Evolutionary conservation across 1,140 invertebrate genomes (phyloP), one percentile per base, ranked within the genome.

Genomic region (Zaprionus africanus): DNA sequence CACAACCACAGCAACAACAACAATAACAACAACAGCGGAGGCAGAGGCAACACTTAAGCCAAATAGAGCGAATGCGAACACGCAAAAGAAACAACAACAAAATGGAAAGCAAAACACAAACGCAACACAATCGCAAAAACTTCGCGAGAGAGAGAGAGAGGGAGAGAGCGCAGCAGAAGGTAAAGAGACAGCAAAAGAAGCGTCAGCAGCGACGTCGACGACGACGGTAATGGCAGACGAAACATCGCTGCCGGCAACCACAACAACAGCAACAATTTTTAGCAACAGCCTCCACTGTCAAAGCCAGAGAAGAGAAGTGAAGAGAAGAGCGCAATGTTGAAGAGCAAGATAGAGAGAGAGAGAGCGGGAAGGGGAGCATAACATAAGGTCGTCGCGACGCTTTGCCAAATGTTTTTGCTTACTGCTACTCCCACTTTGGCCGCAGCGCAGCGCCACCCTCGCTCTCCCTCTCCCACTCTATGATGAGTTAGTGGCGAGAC

Each of bases 31-130:
- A n/a, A n/a, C n/a, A n/a, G n/a, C n/a, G n/a, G n/a, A n/a, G n/a
- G 41, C 41, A 66, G 28, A 67, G 49, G 56, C 60, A 49, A 71
- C 61, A 76, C 68, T 76, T 59, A 54, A 65, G 61, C 68, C 68
- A 76, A 76, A 71, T 76, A 71, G 74, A 76, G 74, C 73, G 68
- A 71, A 65, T 53, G 68, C 54, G 64, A 34, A 53, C 46, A 67
- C 53, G 60, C 61, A 46, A 22, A 28, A 58, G 46, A 34, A 54
- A 31, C 59, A 76, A 19, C 67, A 71, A 65, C 59, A 76, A 72
- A 65, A 64, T 76, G 74, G 61, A 72, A 66, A 72, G 68, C 74
- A 76, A 72, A 72, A 65, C 56, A 76, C 34, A 76, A 56, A 22
- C 11, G 59, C n/a, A 65, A 36, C 17, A 31, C 36, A 41, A 46